Base-by-base conservation (phyloP, 2,113 vertebrate genomes). In the Peromyscus maniculatus region DNA sequence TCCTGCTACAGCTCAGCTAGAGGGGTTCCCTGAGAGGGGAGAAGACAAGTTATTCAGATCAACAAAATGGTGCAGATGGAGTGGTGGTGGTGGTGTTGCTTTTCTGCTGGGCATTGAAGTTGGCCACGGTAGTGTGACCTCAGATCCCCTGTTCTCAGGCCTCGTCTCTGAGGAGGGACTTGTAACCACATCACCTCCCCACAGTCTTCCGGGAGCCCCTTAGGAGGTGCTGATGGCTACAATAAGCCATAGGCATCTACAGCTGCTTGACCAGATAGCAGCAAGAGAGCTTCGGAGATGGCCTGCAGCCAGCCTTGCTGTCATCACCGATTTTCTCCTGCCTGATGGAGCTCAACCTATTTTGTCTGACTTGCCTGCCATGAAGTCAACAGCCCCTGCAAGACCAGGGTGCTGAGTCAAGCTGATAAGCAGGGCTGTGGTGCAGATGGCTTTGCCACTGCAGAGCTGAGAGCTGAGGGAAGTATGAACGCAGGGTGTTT, bases 381-480 rank as follows among this genome's bases (percentile, higher is more conserved):
- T 88, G 31, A 77, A 79, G 79, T 75, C 74, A 52, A 79, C 49
- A 66, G 78, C 43, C 49, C 77, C 84, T 92, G 94, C 74, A 39
- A 8, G 5, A 4, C 89, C 49, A 3, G 66, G 69, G 55, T 83
- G 0, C 59, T 0, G 22, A 91, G 93, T 90, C 87, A 93, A 49
- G 78, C 55, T 7, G 3, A 26, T 4, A 52, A 71, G 16, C 39
- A 11, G 0, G 19, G 52, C 0, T 0, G 49, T 57, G 0, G 0
- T 22, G 46, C 11, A 26, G 31, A 24, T 11, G 57, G 75, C 31
- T 39, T 33, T 22, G 69, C 43, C 2, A 0, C 26, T 11, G 71
- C 77, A 39, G 77, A n/a, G 69, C 77, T 16, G 26, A 1, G 9
- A 19, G 79, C 59, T 0, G 21, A 36, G 77, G 33, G 39, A 15